A percentile compares a stretch with the other conserved stretches of the same genome.
These are phyloP conservation scores for Myiotriccus ornatus DNA, from an alignment of 2,797 vertebrate species.

Conservation along the genomic window DNA sequence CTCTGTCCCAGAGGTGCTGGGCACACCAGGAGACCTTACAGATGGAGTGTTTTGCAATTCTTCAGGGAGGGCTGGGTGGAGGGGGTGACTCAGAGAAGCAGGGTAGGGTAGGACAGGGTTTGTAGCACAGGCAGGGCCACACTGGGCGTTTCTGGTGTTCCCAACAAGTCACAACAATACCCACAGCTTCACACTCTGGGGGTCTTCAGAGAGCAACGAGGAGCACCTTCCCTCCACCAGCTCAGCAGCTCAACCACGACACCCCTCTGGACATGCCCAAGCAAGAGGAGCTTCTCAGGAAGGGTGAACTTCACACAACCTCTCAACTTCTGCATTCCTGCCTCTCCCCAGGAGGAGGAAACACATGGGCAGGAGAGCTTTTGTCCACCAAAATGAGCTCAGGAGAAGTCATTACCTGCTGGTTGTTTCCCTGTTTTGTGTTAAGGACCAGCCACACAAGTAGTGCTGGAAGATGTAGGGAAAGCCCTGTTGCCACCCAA, in stretches of 20 bases:
- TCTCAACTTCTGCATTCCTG: background rate
- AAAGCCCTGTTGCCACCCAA: background rate
- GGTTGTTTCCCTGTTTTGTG: background rate
- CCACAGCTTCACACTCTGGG: background rate
- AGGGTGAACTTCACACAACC: background rate
- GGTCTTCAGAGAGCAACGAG: background rate
- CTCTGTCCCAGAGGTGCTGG: background rate
- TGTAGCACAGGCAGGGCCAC: background rate
- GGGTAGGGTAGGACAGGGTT: background rate
- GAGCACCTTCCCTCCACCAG: background rate
- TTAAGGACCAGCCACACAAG: background rate
- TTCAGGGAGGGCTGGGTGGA: background rate
- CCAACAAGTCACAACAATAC: background rate
- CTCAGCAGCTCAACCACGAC: background rate
- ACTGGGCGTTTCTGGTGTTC: rapidly evolving
- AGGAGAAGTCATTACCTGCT: background rate
- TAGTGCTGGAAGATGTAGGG: background rate
- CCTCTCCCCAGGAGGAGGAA: background rate
- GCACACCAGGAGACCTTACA: background rate
- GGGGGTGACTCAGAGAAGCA: background rate
- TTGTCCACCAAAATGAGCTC: background rate
- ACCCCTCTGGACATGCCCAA: background rate
- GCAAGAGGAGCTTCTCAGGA: background rate
- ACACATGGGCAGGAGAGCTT: background rate
- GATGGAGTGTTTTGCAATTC: background rate